A percentile compares a stretch with the other conserved stretches of the same genome.
These are phyloP conservation scores for Drosophila falleni DNA, from an alignment of 2,888 invertebrate genomes.

Conservation along the genomic window DNA sequence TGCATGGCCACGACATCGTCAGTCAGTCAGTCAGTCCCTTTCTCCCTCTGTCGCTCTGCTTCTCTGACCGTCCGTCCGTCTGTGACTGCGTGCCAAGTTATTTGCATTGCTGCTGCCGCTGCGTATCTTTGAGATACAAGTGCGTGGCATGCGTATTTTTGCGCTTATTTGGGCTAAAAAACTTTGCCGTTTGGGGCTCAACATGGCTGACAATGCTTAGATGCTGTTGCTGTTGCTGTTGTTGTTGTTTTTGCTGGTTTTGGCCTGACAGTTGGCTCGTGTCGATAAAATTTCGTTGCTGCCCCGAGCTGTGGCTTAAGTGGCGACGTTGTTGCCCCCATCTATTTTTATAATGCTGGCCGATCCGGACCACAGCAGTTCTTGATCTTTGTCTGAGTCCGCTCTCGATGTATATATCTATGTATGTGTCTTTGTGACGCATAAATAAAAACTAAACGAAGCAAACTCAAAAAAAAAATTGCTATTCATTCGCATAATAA, in stretches of 20 bases:
- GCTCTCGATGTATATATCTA: slow-evolving; percentile 1
- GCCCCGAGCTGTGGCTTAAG: slow-evolving; percentile 67
- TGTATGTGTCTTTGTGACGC: slow-evolving; percentile 43
- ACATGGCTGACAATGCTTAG: slow-evolving; percentile 78
- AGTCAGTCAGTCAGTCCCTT: slow-evolving; percentile 4
- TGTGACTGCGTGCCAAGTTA: slow-evolving; percentile 74
- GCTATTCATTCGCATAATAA: slow-evolving; percentile 36
- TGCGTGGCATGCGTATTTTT: slow-evolving; percentile 64
- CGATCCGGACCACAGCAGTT: slow-evolving; percentile 54
- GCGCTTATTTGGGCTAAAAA: slow-evolving; percentile 81
- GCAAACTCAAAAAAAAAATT: slow-evolving; percentile 42
- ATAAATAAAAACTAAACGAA: slow-evolving; percentile 61
- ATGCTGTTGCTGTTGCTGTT: slow-evolving; percentile 43
- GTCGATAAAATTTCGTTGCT: slow-evolving; percentile 74
- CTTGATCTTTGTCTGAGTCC: slow-evolving; percentile 61
- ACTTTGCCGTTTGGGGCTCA: slow-evolving; percentile 66
- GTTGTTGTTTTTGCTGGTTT: slow-evolving; percentile 13
- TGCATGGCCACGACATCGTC: slow-evolving; percentile 62
- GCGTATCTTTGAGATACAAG: slow-evolving; percentile 59
- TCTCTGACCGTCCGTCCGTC: slow-evolving; percentile 12
- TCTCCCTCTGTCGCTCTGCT: not conserved
- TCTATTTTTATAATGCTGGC: slow-evolving; percentile 69
- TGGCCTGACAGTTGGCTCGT: slow-evolving; percentile 76
- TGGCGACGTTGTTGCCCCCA: slow-evolving; percentile 55
- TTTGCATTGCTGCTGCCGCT: slow-evolving; percentile 61